A percentile compares a stretch with the other conserved stretches of the same genome.
Evolutionary conservation across 2,888 invertebrate species (phyloP).

Genomic region (Lordiphosa fenestrarum): DNA sequence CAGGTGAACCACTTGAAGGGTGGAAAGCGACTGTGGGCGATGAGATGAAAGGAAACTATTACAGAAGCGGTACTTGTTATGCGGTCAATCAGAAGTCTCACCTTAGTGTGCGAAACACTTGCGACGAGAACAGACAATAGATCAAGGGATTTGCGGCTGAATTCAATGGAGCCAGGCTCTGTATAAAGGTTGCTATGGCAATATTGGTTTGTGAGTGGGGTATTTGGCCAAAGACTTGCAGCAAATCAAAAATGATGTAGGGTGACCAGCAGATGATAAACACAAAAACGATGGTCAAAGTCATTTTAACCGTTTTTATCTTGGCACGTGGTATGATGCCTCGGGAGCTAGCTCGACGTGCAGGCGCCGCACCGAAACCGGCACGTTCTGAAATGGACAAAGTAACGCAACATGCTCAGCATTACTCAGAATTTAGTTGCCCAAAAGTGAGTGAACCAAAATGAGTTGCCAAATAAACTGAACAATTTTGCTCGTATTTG

Average conservation of each 20-base stretch:
- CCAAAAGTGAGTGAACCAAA: no score
- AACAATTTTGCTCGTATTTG: background rate
- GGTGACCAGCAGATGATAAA: slow-evolving; percentile 98
- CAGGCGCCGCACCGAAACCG: slow-evolving; percentile 81
- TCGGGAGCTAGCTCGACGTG: slow-evolving; percentile 91
- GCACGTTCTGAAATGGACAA: slow-evolving; percentile 55
- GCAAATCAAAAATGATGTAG: slow-evolving; percentile 94
- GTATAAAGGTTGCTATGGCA: slow-evolving; percentile 93
- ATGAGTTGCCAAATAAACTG: no score
- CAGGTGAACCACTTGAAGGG: slow-evolving; percentile 85
- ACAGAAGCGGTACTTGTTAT: background rate
- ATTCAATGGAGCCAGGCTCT: slow-evolving; percentile 94
- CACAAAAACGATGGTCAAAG: slow-evolving; percentile 96
- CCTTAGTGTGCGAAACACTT: slow-evolving; percentile 92
- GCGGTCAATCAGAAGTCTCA: slow-evolving; percentile 78
- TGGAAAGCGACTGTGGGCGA: slow-evolving; percentile 81
- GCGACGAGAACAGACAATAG: slow-evolving; percentile 95
- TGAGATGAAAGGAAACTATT: background rate
- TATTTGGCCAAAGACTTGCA: slow-evolving; percentile 92
- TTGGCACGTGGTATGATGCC: slow-evolving; percentile 97
- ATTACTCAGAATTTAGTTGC: no score
- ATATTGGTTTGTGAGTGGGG: slow-evolving; percentile 89
- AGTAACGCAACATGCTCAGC: no score
- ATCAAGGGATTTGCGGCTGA: slow-evolving; percentile 97
- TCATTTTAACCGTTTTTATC: slow-evolving; percentile 98